phyloP scores from a whole-genome alignment of 1,140 invertebrate species.

The Drosophila rufa region DNA sequence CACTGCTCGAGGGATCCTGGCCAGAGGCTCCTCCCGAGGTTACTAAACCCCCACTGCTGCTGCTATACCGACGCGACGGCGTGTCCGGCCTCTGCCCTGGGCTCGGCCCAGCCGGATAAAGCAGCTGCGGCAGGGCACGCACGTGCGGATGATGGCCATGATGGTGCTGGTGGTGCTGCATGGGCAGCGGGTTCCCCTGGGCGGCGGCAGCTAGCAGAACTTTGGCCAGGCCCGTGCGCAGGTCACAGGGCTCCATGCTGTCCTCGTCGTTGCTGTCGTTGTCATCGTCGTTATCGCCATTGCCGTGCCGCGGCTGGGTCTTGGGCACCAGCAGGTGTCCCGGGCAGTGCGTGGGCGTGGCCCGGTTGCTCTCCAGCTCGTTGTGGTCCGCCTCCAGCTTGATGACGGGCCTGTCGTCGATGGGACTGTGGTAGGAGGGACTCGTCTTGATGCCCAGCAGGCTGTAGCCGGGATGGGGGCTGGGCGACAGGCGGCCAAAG shows the following conservation, averaged over 20 bases:
- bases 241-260: constrained; percentile 70
- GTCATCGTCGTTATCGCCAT: constrained; percentile 48
- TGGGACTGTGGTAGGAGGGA: constrained; percentile 72
- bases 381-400: constrained; percentile 64
- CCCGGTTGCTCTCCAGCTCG: constrained; percentile 58
- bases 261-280: constrained; percentile 52
- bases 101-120: constrained; percentile 38
- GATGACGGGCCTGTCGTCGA: constrained; percentile 59
- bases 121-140: constrained; percentile 44
- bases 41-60: constrained; percentile 48
- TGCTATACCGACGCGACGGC: constrained; percentile 71
- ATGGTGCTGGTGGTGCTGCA: constrained; percentile 42
- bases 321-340: constrained; percentile 25
- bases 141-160: constrained; percentile 50
- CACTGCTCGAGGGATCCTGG: constrained; percentile 50
- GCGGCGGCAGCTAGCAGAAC: constrained; percentile 57
- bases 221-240: constrained; percentile 66
- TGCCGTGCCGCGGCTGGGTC: constrained; percentile 51
- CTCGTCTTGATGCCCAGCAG: constrained; percentile 66
- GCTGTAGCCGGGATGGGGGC: constrained; percentile 42
- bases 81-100: constrained; percentile 24
- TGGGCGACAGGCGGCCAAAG: constrained; percentile 41
- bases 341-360: constrained; percentile 57
- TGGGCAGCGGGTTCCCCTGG: constrained; percentile 36
- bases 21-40: background rate